These are phyloP conservation scores for Chrysogorgia sp. DNA, from an alignment of 92 coral and sea anemone species.

Conservation along the genomic window DNA sequence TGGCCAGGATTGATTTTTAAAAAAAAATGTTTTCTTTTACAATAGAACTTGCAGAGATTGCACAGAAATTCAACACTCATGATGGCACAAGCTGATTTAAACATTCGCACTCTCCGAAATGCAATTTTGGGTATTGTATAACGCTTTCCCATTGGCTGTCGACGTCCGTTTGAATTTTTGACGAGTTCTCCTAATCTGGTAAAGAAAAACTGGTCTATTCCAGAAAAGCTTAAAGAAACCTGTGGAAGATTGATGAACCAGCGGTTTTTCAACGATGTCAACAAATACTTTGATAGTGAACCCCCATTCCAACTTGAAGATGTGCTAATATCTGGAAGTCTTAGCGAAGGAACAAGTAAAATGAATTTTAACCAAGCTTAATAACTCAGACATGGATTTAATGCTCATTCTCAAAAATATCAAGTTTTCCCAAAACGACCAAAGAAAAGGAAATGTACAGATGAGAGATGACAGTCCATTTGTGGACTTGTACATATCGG, in stretches of 20 bases:
- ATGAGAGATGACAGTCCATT: conserved; percentile 18
- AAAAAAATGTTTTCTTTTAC: too few relatives aligned
- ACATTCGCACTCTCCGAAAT: conserved; percentile 1
- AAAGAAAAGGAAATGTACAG: conserved; percentile 5
- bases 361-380: neutral
- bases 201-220: neutral
- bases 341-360: conserved; percentile 7
- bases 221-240: neutral
- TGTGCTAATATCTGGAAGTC: conserved; percentile 15
- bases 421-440: conserved; percentile 7
- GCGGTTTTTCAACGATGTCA: conserved; percentile 2
- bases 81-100: conserved; percentile 31
- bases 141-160: conserved; percentile 14
- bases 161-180: neutral
- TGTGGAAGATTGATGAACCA: neutral
- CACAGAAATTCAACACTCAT: too few relatives aligned
- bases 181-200: neutral
- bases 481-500: conserved; percentile 12
- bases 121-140: conserved; percentile 3
- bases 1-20: too few relatives aligned
- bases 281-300: conserved; percentile 14
- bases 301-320: conserved; percentile 29
- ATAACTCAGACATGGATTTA: conserved; percentile 20
- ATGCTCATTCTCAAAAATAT: conserved; percentile 13
- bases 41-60: too few relatives aligned